Percentiles rank a stretch among this genome's conserved stretches.
Conservation (phyloP, 2,888 invertebrate genomes). For the Glaucopsyche alexis region DNA sequence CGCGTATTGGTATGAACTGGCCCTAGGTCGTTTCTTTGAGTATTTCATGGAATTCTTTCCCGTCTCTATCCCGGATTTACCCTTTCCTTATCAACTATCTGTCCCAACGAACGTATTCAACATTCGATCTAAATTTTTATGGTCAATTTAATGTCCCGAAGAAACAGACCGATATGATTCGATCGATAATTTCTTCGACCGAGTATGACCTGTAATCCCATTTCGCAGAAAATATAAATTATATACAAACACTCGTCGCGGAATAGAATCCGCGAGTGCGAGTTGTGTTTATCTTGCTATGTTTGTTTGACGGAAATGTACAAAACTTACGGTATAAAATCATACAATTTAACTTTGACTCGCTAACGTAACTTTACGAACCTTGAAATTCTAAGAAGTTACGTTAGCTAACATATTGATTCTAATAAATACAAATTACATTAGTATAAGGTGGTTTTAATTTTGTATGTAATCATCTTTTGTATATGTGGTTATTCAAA, state of each 20-base stretch:
- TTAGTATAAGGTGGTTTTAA: too few relatives aligned
- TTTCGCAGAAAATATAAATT: constrained; percentile 17
- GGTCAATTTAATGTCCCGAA: constrained; percentile 21
- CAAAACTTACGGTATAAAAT: not conserved
- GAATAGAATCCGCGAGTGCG: not conserved
- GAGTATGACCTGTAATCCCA: not conserved
- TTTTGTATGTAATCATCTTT: too few relatives aligned
- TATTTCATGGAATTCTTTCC: too few relatives aligned
- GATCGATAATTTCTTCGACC: constrained; percentile 23
- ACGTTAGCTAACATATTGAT: not conserved
- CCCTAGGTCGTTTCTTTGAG: too few relatives aligned
- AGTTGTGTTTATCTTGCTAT: constrained; percentile 3
- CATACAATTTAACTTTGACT: constrained; percentile 11
- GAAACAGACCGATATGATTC: constrained; percentile 1
- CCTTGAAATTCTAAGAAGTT: not conserved
- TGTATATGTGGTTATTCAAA: too few relatives aligned
- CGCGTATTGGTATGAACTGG: too few relatives aligned
- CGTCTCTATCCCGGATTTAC: too few relatives aligned
- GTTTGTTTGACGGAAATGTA: constrained; percentile 10
- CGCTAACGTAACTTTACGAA: constrained; percentile 2
- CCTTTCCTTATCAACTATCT: too few relatives aligned
- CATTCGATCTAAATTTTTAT: constrained; percentile 37
- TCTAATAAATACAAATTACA: not conserved
- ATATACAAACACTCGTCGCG: constrained; percentile 13
- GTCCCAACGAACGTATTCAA: too few relatives aligned